Percentiles rank a stretch among this genome's conserved stretches.
These are phyloP conservation scores for Aptenodytes patagonicus DNA, from an alignment of 2,113 vertebrate genomes.

Conservation along the genomic window DNA sequence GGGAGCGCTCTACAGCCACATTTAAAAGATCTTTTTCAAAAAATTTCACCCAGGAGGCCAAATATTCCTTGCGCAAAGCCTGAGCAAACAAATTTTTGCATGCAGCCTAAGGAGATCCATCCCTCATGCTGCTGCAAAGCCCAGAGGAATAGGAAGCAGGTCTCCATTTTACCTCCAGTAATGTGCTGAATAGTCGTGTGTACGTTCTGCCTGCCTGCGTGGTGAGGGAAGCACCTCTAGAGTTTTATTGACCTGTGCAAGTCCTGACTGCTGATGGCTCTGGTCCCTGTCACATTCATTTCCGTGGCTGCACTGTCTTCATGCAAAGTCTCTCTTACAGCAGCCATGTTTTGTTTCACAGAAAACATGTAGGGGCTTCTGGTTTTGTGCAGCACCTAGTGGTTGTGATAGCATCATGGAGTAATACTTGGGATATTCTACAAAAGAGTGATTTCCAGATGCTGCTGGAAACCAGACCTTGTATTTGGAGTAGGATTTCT, in stretches of 20 bases:
- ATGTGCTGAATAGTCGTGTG: not conserved
- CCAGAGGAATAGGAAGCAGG: not conserved
- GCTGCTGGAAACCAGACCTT: not conserved
- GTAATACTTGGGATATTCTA: not conserved
- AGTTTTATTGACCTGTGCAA: not conserved
- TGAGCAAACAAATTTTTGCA: constrained; percentile 14
- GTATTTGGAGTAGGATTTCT: not conserved
- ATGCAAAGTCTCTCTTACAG: not conserved
- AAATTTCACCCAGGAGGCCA: constrained; percentile 13
- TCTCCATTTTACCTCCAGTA: not conserved
- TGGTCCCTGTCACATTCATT: not conserved
- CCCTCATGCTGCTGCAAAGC: not conserved
- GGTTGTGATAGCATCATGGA: not conserved
- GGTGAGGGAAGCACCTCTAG: not conserved
- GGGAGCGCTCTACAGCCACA: not conserved
- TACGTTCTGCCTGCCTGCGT: not conserved
- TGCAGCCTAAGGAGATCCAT: constrained; percentile 10
- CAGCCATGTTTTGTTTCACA: not conserved
- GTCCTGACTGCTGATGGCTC: not conserved
- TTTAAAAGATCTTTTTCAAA: constrained; percentile 26
- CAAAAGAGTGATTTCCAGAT: not conserved
- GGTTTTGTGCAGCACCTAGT: not conserved
- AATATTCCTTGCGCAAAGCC: constrained; percentile 16
- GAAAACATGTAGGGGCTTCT: not conserved
- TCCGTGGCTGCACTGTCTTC: not conserved